Evolutionary conservation across 2,113 vertebrate species (phyloP).

Genomic region (Gobiocypris rarus): DNA sequence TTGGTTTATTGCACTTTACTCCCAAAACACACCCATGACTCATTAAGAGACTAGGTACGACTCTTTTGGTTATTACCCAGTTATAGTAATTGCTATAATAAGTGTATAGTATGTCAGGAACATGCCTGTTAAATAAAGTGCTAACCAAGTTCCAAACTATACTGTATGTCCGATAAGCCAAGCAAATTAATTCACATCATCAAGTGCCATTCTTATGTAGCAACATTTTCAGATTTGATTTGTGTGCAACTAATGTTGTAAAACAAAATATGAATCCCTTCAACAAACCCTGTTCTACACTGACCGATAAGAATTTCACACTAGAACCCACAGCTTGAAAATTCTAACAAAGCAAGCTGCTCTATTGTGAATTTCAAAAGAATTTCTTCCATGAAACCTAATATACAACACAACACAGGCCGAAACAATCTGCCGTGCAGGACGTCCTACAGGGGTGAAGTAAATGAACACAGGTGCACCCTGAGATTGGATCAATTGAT

Average conservation of each 20-base stretch:
- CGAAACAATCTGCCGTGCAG: neutral
- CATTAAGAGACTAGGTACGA: too few species aligned
- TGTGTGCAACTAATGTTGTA: neutral
- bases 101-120: too few species aligned
- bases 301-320: too few species aligned
- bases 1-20: too few species aligned
- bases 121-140: too few species aligned
- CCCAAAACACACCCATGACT: too few species aligned
- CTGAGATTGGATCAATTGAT: constrained; percentile 25
- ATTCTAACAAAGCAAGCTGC: neutral
- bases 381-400: neutral
- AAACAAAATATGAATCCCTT: neutral
- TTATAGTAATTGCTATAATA: too few species aligned
- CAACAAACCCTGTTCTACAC: too few species aligned
- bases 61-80: too few species aligned
- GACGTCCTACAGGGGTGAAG: neutral
- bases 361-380: neutral
- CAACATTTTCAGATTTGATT: neutral
- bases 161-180: too few species aligned
- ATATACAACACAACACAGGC: neutral
- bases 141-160: too few species aligned
- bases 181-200: neutral
- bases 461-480: constrained; percentile 16
- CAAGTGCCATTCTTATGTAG: neutral
- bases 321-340: neutral